Evolutionary conservation across 2,797 vertebrate genomes (phyloP), one percentile per base, ranked within the genome.

Genomic region (Pangasius mekongensis): DNA sequence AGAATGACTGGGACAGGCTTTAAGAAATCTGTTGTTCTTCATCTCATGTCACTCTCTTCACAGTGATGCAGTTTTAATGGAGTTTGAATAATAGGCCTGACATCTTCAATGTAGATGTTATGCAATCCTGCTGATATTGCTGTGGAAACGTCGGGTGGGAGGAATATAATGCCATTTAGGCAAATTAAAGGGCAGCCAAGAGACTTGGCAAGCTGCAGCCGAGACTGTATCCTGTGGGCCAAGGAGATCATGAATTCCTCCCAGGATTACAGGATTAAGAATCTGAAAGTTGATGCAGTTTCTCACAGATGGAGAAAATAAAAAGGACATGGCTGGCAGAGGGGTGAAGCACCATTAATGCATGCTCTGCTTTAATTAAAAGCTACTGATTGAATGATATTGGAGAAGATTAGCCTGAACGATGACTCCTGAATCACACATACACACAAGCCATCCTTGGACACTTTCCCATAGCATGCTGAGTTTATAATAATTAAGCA

Each of bases 251-350:
- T 91, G 94, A 95, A 97, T 97, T 97, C 96, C 94, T 97, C 93
- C 92, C 90, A 95, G 96, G 96, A 97, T 97, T 97, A 97, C 94
- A 95, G 96, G 96, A 97, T 97, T 97, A 97, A 93, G 93, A 95
- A 94, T 88, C 93, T 96, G 94, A 95, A 96, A 97, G 96, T 96
- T 96, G 95, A 96, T 95, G 96, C 95, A 96, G 95, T 96, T 96
- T 96, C 95, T 97, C 96, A 95, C 96, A 95, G 95, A 96, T 95
- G 91, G 93, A 88, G 89, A 83, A 92, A 91, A 91, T 90, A 91
- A 89, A 94, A 93, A 92, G 91, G 91, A 92, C 93, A 93, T 92
- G 87, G 93, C 91, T 94, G 94, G 93, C 94, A 93, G 87, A 90
- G 92, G 91, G 92, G 94, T 90, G 90, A 93, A 94, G 93, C 94